Percentiles rank a stretch among this genome's conserved stretches.
Conservation (phyloP, 2,113 vertebrate genomes). For the Recurvirostra avosetta region DNA sequence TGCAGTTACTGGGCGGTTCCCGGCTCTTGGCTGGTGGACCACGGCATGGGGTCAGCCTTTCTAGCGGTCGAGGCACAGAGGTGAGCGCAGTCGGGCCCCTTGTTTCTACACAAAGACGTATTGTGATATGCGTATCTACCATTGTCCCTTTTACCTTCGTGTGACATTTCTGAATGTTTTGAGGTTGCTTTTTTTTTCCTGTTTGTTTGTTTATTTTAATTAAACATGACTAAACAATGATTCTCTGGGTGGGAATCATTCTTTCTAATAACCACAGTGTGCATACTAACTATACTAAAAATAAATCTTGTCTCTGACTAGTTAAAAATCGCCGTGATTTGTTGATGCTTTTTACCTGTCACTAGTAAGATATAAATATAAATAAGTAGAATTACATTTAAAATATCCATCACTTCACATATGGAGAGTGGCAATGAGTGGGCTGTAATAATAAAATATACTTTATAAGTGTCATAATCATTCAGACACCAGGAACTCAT, state of each 20-base stretch:
- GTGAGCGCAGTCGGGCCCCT: neutral
- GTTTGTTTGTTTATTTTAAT: slow-evolving; percentile 47
- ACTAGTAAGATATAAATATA: slow-evolving; percentile 71
- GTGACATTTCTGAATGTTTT: slow-evolving; percentile 20
- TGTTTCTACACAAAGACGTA: neutral
- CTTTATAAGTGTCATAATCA: slow-evolving; percentile 73
- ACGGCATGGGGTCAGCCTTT: neutral
- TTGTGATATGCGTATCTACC: neutral
- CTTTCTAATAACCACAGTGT: slow-evolving; percentile 56
- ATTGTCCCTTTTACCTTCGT: slow-evolving; percentile 1
- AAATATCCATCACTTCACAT: slow-evolving; percentile 72
- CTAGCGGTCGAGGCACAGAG: neutral
- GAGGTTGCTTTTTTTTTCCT: neutral
- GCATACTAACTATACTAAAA: slow-evolving; percentile 49
- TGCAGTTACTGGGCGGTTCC: neutral
- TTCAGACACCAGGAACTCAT: slow-evolving; percentile 65
- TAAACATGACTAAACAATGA: slow-evolving; percentile 64
- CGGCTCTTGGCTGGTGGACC: neutral
- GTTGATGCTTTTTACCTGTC: slow-evolving; percentile 73
- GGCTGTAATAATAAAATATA: slow-evolving; percentile 73
- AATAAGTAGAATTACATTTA: slow-evolving; percentile 74
- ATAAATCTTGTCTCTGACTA: slow-evolving; percentile 67
- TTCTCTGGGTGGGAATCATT: slow-evolving; percentile 65
- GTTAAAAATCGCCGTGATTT: slow-evolving; percentile 68
- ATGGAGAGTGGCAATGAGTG: slow-evolving; percentile 71